Conservation (phyloP, 2,113 vertebrate species). For the Aphyosemion australe region DNA sequence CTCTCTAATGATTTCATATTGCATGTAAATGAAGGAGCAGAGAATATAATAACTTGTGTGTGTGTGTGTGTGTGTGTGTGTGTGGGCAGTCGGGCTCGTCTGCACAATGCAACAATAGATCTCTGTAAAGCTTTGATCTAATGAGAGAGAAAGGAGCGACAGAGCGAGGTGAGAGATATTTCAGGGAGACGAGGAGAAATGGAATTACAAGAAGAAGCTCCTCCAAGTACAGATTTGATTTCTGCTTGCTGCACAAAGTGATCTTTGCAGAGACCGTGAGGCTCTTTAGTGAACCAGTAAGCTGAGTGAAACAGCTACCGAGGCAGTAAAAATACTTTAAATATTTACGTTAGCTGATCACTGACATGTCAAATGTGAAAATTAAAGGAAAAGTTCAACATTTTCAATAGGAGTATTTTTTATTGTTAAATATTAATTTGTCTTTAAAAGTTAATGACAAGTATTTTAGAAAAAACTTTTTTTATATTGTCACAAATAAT, state of each 20-base stretch:
- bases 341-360: background rate
- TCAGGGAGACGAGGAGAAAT: slow-evolving; percentile 2
- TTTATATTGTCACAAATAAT: too few relatives aligned
- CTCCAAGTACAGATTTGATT: slow-evolving; percentile 12
- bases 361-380: background rate
- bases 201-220: slow-evolving; percentile 16
- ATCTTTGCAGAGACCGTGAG: background rate
- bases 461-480: too few relatives aligned
- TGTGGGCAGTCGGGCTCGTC: slow-evolving; percentile 18
- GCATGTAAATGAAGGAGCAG: slow-evolving; percentile 12
- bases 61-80: background rate
- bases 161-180: background rate
- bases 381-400: too few relatives aligned
- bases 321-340: background rate
- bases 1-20: background rate
- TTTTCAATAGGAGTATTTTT: too few relatives aligned
- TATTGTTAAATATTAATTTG: too few relatives aligned
- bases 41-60: slow-evolving; percentile 4
- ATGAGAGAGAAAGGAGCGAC: slow-evolving; percentile 31
- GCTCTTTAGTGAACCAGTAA: background rate
- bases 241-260: background rate
- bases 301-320: background rate
- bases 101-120: slow-evolving; percentile 46
- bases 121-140: slow-evolving; percentile 53
- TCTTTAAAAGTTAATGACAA: too few relatives aligned